Evolutionary conservation across 2,113 vertebrate species (phyloP), one percentile per base, ranked within the genome.

Genomic region (Ictalurus furcatus): DNA sequence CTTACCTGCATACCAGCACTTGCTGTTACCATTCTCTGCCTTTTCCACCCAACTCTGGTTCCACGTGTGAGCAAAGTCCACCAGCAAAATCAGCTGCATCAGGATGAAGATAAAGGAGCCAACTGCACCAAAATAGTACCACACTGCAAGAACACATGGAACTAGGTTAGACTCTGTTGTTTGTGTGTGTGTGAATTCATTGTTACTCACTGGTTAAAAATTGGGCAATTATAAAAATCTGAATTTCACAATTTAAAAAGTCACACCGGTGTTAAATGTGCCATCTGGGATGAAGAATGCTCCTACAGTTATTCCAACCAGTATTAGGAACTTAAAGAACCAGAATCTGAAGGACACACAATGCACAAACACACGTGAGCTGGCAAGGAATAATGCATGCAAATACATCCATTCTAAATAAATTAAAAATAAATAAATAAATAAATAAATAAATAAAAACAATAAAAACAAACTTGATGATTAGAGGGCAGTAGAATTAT

Each of bases 281-380:
- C 97, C 97, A 0, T 98, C 96, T 0, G 98, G 98, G 88, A 99
- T 98, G 93, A 97, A 99, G 95, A 99, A 99, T 23, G 97, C 97
- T 0, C 98, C 98, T 88, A 99, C 97, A 0, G 96, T 97, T 91
- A 99, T 95, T 13, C 97, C 97, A 82, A 98, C 93, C 76, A 99
- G 93, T 87, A 96, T 2, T 90, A 99, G 95, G 90, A 99, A 97
- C 92, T 99, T 99, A 93, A 99, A 96, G 94, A 99, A 98, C 98
- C 98, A 99, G 95, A 98, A 99, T 82, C 98, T 99, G 86, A 0
- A 88, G 21, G 86, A 67, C 58, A 40, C n/a, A 67, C 17, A 63
- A 74, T 30, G 63, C 7, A 61, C 12, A 65, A 37, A n/a, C n/a
- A 44, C 17, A 54, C 6, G 13, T 37, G 25, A 80, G 25, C 63